Evolutionary conservation across 92 coral and sea anemone genomes (phyloP).

Genomic region (Actinostola sp.): DNA sequence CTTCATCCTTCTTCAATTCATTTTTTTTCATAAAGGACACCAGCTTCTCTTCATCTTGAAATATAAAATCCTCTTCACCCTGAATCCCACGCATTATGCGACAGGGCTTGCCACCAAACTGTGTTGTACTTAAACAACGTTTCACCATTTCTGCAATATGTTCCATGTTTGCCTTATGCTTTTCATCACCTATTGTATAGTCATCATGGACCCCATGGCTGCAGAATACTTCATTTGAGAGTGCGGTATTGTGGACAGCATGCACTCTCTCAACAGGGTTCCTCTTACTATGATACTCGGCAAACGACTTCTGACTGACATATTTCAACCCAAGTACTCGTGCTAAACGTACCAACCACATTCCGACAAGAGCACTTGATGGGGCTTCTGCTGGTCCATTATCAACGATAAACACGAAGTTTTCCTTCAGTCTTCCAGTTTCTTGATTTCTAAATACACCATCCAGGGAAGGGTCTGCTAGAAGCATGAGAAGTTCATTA

Average conservation of each 20-base stretch:
- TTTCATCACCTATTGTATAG: slow-evolving; percentile 14
- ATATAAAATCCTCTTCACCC: slow-evolving; percentile 26
- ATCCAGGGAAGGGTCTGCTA: slow-evolving; percentile 31
- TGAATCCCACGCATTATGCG: slow-evolving; percentile 41
- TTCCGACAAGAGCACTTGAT: slow-evolving; percentile 38
- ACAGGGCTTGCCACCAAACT: slow-evolving; percentile 44
- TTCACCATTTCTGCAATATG: slow-evolving; percentile 41
- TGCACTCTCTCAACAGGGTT: slow-evolving; percentile 49
- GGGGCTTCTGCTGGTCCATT: slow-evolving; percentile 57
- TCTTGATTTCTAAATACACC: slow-evolving; percentile 23
- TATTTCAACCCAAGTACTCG: slow-evolving; percentile 21
- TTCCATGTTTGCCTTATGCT: slow-evolving; percentile 51
- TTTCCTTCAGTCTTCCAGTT: slow-evolving; percentile 36
- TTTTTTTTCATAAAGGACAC: slow-evolving; percentile 34
- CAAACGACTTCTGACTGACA: slow-evolving; percentile 40
- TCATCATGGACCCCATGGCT: slow-evolving; percentile 22
- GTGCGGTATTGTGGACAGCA: slow-evolving; percentile 39
- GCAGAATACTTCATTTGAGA: slow-evolving; percentile 42
- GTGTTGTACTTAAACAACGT: slow-evolving; percentile 27
- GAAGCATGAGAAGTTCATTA: slow-evolving; percentile 30
- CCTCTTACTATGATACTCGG: slow-evolving; percentile 38
- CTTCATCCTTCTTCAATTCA: slow-evolving; percentile 40
- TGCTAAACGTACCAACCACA: slow-evolving; percentile 56
- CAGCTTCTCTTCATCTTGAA: slow-evolving; percentile 47
- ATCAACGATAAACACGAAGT: slow-evolving; percentile 43